Evolutionary conservation across 1,140 invertebrate species (phyloP).

Genomic region (Rhopalosiphum maidis): DNA sequence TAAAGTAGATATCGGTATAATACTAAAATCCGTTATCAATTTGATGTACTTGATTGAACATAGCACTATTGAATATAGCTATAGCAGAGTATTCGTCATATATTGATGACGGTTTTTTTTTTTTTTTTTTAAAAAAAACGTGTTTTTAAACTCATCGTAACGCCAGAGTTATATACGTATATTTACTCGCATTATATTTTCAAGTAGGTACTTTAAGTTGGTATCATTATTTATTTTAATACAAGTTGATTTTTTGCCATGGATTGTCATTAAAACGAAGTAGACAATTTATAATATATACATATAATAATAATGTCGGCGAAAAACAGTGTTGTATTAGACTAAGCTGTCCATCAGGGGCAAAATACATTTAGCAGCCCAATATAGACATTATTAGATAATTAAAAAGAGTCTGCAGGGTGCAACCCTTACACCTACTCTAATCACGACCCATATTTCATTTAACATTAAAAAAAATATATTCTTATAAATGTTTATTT

Average conservation of each 20-base stretch:
- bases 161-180: background rate
- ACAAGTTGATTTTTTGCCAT: background rate
- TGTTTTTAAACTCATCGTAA: background rate
- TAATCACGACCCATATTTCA: no score
- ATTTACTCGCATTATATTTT: background rate
- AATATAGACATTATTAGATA: background rate
- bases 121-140: background rate
- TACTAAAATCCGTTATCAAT: background rate
- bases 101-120: background rate
- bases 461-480: no score
- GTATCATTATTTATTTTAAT: conserved; percentile 20
- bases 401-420: background rate
- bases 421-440: background rate
- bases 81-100: background rate
- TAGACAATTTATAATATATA: background rate
- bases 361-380: background rate
- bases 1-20: background rate
- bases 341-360: background rate
- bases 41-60: background rate
- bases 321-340: background rate
- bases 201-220: background rate
- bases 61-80: background rate
- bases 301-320: background rate
- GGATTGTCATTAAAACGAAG: background rate
- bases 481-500: no score